Percentiles rank a stretch among this genome's conserved stretches.
Conservation (phyloP, 2,113 vertebrate genomes). For the Hyaena hyaena region DNA sequence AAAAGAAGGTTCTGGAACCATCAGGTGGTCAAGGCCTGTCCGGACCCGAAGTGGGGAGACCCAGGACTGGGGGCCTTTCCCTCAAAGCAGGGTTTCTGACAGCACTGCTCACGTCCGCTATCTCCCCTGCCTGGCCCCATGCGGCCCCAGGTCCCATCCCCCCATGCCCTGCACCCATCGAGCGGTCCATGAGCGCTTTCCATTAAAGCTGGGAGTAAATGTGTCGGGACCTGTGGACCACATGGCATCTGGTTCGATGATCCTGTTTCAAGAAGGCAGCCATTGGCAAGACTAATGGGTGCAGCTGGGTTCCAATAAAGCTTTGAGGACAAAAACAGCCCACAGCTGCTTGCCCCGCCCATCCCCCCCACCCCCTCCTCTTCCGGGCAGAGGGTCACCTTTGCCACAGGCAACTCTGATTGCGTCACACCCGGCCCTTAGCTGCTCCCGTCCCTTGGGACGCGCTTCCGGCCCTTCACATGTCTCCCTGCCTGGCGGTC, state of each 20-base stretch:
- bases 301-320: not conserved
- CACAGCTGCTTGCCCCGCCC: rapidly evolving
- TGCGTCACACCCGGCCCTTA: not conserved
- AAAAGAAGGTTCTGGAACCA: not conserved
- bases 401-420: not conserved
- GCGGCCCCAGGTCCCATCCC: rapidly evolving
- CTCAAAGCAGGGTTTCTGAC: not conserved
- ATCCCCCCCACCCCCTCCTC: not conserved
- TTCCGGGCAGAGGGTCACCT: not conserved
- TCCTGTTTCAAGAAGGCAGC: not conserved
- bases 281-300: rapidly evolving
- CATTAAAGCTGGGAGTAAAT: not conserved
- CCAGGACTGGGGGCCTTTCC: not conserved
- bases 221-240: rapidly evolving
- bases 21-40: not conserved
- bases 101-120: not conserved
- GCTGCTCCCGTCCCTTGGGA: not conserved
- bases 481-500: not conserved
- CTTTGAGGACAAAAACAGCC: not conserved
- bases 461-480: not conserved
- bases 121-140: not conserved
- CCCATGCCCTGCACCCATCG: not conserved
- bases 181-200: not conserved
- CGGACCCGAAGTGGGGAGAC: not conserved
- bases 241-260: rapidly evolving